These are phyloP conservation scores for Eutrigla gurnardus DNA, from an alignment of 2,797 vertebrate species.

Conservation along the genomic window DNA sequence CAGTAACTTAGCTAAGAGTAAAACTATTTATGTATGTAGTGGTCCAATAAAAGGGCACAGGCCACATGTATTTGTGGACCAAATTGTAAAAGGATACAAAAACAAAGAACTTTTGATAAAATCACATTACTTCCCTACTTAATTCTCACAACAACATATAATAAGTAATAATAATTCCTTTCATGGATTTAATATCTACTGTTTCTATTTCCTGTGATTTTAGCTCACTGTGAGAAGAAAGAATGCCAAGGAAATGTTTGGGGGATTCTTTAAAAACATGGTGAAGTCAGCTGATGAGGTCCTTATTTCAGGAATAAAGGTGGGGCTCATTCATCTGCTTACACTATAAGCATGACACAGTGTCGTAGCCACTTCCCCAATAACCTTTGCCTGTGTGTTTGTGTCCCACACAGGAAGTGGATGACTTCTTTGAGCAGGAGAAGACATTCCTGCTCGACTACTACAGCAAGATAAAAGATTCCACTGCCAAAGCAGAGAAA, in stretches of 20 bases:
- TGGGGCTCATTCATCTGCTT: conserved; percentile 59
- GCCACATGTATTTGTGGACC: conserved; percentile 16
- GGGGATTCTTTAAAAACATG: conserved; percentile 96
- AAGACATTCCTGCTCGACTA: conserved; percentile 97
- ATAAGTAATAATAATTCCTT: background rate
- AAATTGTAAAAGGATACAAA: background rate
- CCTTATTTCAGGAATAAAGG: conserved; percentile 96
- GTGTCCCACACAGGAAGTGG: conserved; percentile 88
- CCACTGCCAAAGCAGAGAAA: conserved; percentile 95
- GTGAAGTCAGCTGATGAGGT: conserved; percentile 97
- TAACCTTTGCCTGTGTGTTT: conserved; percentile 11
- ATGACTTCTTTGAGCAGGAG: conserved; percentile 99
- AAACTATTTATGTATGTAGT: background rate
- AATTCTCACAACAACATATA: background rate
- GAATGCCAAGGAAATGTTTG: conserved; percentile 98
- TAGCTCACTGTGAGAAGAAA: conserved; percentile 96
- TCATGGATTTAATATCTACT: conserved; percentile 8
- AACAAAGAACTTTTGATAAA: background rate
- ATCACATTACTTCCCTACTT: conserved; percentile 5
- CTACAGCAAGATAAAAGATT: conserved; percentile 95
- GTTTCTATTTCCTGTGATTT: conserved; percentile 33
- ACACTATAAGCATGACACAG: background rate
- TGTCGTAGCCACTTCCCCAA: background rate
- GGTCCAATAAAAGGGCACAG: background rate
- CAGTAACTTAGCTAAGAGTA: conserved; percentile 6